These are phyloP conservation scores for Melanotaenia maccullochi DNA, from an alignment of 2,797 vertebrate species.

Conservation along the genomic window DNA sequence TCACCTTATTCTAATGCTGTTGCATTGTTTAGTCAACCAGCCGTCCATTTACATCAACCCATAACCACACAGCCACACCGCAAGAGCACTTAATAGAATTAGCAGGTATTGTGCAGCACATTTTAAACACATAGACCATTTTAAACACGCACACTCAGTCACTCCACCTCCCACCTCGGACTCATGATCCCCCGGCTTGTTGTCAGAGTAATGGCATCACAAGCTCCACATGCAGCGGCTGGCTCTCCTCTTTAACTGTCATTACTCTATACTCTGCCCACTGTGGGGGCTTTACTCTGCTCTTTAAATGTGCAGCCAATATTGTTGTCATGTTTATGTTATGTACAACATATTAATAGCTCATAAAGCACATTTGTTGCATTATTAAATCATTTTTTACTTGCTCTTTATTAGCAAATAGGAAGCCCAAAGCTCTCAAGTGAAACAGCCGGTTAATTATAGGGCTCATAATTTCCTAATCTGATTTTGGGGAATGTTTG, in stretches of 20 bases:
- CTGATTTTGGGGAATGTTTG: slow-evolving; percentile 69
- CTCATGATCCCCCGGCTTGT: slow-evolving; percentile 53
- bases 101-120: slow-evolving; percentile 84
- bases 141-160: slow-evolving; percentile 62
- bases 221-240: slow-evolving; percentile 31
- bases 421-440: slow-evolving; percentile 50
- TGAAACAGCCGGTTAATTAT: slow-evolving; percentile 65
- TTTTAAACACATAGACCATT: slow-evolving; percentile 80
- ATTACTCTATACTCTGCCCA: slow-evolving; percentile 47
- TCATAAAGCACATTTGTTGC: slow-evolving; percentile 66
- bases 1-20: slow-evolving; percentile 85
- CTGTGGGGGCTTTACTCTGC: slow-evolving; percentile 50
- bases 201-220: slow-evolving; percentile 67
- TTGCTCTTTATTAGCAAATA: slow-evolving; percentile 63
- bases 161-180: slow-evolving; percentile 35
- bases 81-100: slow-evolving; percentile 85
- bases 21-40: slow-evolving; percentile 84
- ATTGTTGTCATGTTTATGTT: slow-evolving; percentile 69
- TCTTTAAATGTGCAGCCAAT: slow-evolving; percentile 61
- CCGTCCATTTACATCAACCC: slow-evolving; percentile 84
- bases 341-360: slow-evolving; percentile 59
- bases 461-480: slow-evolving; percentile 73
- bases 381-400: slow-evolving; percentile 66
- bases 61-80: slow-evolving; percentile 69
- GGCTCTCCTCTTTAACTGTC: slow-evolving; percentile 48